Base-by-base conservation (phyloP, 2,113 vertebrate genomes). In the Xiphorhynchus elegans region DNA sequence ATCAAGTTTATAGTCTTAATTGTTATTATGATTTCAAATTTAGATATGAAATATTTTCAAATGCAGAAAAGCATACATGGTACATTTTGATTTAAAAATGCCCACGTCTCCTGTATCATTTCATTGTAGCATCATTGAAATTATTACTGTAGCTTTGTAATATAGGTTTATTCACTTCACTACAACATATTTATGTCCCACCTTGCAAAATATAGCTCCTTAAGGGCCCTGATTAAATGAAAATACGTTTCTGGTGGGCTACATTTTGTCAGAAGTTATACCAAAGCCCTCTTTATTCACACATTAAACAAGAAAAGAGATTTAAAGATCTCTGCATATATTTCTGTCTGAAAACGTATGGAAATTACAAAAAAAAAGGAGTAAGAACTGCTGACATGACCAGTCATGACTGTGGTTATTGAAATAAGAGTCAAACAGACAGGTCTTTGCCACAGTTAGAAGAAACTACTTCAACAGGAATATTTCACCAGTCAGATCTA, bases 21-120 rank as follows among this genome's bases (percentile, higher is more conserved):
- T 84, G 35, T 37, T 29, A 29, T 46, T 47, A 40, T 12, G 11
- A 72, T 37, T 59, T 83, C 77, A 49, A 28, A 42, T 67, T 55
- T n/a, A 49, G 59, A 21, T 89, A 49, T 55, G 37, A 55, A 55
- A 46, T 83, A 40, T 49, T 73, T 68, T 33, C 12, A n/a, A 67
- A 59, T 11, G 68, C 31, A 67, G 9, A 74, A 80, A 44, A 52
- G 15, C 26, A 40, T 11, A 47, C 1, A 15, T 66, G 16, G 10
- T 40, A 78, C 21, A 63, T 69, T 53, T 80, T 44, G 9, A 46
- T 47, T 62, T 35, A 35, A 67, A 53, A 56, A 63, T 31, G 8
- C 13, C 37, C 50, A 16, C 0, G 0, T 55, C n/a, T 52, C 42
- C 19, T n/a, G 16, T 49, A 55, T 44, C 0, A 23, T 55, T 68